Base-by-base conservation (phyloP, 1,140 invertebrate species). In the Camponotus pennsylvanicus region DNA sequence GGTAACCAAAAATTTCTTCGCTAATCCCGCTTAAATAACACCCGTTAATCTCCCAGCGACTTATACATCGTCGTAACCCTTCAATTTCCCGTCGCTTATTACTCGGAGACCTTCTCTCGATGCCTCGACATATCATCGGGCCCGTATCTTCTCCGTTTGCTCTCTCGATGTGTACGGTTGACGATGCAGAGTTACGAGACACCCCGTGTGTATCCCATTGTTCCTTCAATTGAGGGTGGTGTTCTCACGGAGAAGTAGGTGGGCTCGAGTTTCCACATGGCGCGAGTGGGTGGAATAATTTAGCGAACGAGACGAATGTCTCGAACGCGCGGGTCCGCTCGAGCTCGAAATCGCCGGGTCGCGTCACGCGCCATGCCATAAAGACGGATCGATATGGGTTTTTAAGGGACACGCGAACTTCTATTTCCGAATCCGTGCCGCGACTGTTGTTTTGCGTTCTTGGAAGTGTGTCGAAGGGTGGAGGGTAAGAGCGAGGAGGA, bases 321-420 rank as follows among this genome's bases (percentile, higher is more conserved):
- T 76, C 64, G 63, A 57, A 52, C 71, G 79, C 79, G 79, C 87
- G 87, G 70, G 78, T 80, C 71, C 86, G 63, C 3, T 52, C 78
- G 87, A 63, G 77, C 66, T 82, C 78, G 70, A 88, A 89, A 87
- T 89, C 84, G 84, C 75, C 67, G 59, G 57, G 75, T 69, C 45
- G 86, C 59, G 73, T 64, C 63, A 45, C 9, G 76, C 63, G 27
- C 76, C 57, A 57, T 18, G 52, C 82, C 66, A 45, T 9, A 37
- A 63, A 82, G 66, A 64, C 37, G 79, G 87, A 89, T 89, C 88
- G 88, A 89, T 89, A 89, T 40, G 88, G 59, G 87, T 89, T 89
- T 89, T 89, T 89, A 89, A 89, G 84, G 77, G 77, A 86, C 88
- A 89, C 88, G 88, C 83, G 52, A 89, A 83, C 5, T 86, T 89